These are phyloP conservation scores for Ceratosolen solmsi DNA, from an alignment of 1,140 invertebrate genomes.

Conservation along the genomic window DNA sequence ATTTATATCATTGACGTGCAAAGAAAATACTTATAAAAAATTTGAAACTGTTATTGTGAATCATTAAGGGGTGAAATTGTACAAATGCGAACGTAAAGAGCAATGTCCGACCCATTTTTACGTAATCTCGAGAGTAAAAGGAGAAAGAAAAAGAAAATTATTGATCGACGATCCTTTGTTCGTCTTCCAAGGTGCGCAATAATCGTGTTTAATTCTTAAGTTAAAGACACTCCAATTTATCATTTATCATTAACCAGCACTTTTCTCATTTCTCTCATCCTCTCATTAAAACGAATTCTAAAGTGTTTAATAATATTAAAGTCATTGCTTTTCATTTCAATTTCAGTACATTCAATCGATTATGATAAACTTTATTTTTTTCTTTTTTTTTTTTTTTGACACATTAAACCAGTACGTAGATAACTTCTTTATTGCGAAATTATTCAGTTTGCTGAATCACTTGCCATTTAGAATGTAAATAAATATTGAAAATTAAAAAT, in stretches of 20 bases:
- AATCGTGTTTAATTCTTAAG: conserved; percentile 36
- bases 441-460: neutral
- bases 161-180: conserved; percentile 45
- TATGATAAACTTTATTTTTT: neutral
- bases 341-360: neutral
- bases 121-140: conserved; percentile 6
- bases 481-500: too few species aligned
- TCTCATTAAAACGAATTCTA: conserved; percentile 3
- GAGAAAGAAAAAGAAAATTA: conserved; percentile 29
- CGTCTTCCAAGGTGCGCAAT: conserved; percentile 49
- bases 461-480: neutral
- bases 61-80: conserved; percentile 42
- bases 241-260: conserved; percentile 12
- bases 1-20: neutral
- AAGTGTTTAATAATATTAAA: neutral
- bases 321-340: neutral
- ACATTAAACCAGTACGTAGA: neutral
- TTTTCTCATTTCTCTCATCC: conserved; percentile 8
- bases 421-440: neutral
- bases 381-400: too few species aligned
- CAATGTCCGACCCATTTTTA: conserved; percentile 47
- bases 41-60: conserved; percentile 22
- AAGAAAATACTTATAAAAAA: conserved; percentile 30
- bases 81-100: conserved; percentile 43
- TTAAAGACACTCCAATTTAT: conserved; percentile 6